Evolutionary conservation across 2,888 invertebrate species (phyloP), one percentile per base, ranked within the genome.

Genomic region (Cryptus armator): DNA sequence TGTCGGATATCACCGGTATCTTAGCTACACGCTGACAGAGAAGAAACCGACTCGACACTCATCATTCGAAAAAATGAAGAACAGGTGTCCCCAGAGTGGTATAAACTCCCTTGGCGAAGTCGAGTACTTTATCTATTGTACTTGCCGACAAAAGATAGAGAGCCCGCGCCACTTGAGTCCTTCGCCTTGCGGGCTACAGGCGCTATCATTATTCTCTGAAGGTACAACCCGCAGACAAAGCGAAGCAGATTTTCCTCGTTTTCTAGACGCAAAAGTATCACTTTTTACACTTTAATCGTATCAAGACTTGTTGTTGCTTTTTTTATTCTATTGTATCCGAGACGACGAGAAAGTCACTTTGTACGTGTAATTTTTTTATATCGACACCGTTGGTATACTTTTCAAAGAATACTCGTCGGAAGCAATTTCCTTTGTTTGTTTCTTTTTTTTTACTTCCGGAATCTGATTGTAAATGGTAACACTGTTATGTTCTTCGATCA

Each of bases 1-100:
- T 37, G 37, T 71, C 62, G 67, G 78, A 83, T 74, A 68, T 62
- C 48, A 66, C 43, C 48, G 74, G 67, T 78, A 74, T 83, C 83
- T 74, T 51, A 62, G 72, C 67, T 67, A 67, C 16, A 53, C 14
- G 12, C 51, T 56, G 10, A n/a, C 43, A 66, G 44, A 64, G 7
- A 19, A 67, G 62, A 72, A 51, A 24, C 74, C 68, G 59, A 19
- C 24, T 76, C 4, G 32, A 77, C 53, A 74, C 67, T 83, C 83
- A 62, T 79, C 74, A 83, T 83, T 74, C 78, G 68, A 72, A 44
- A 83, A 83, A 78, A 83, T 78, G 78, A 83, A 83, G 68, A 68
- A 79, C 67, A 83, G 62, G 29, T 62, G 59, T 78, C 68, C 72
- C 74, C 51, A 32, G 78, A 83, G 78, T 59, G 59, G 68, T 62